These are phyloP conservation scores for Margarornis squamiger DNA, from an alignment of 2,797 vertebrate species.

Conservation along the genomic window DNA sequence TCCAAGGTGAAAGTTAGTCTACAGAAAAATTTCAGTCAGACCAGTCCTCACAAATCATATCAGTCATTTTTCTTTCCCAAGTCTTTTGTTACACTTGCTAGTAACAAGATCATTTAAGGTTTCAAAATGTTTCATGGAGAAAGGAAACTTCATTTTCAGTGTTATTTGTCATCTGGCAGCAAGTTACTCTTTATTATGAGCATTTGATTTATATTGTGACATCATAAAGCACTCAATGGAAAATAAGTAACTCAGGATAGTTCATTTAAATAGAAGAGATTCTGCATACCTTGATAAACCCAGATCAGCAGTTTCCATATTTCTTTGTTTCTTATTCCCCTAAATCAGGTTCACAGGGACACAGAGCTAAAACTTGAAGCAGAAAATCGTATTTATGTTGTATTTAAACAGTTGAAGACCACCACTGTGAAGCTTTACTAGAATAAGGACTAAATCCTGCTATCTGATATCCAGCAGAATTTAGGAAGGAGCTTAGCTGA, in stretches of 20 bases:
- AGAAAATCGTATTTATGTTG: background rate
- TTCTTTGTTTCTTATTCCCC: background rate
- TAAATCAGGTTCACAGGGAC: background rate
- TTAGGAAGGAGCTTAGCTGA: conserved; percentile 22
- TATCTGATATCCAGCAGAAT: background rate
- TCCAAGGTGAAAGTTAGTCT: background rate
- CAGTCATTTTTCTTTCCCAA: background rate
- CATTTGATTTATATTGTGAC: background rate
- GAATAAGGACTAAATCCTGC: background rate
- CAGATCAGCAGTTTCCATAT: background rate
- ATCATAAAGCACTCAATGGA: background rate
- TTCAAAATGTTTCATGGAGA: background rate
- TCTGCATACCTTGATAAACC: background rate
- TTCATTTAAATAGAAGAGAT: background rate
- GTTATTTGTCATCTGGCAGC: background rate
- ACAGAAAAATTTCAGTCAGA: background rate
- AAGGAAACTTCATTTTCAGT: background rate
- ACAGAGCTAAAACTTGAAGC: background rate
- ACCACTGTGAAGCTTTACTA: background rate
- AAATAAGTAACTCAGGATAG: background rate
- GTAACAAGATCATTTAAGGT: background rate
- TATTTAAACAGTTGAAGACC: background rate
- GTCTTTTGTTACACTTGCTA: background rate
- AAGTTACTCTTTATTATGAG: background rate
- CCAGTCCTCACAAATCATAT: background rate